Percentiles rank a stretch among this genome's conserved stretches.
These are phyloP conservation scores for Magallana nippona DNA, from an alignment of 2,888 invertebrate genomes.

Conservation along the genomic window DNA sequence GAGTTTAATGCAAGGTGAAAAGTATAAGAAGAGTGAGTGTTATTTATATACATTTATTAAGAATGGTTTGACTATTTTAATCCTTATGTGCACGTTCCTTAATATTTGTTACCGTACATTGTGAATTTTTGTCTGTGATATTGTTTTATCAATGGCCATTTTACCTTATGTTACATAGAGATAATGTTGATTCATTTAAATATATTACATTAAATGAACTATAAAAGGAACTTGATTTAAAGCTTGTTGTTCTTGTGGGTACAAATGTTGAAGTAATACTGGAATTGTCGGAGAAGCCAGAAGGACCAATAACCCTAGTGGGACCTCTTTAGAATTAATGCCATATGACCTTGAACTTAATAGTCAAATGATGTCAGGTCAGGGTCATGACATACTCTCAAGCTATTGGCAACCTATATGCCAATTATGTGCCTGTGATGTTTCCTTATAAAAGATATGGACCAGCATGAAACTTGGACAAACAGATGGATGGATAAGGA, in stretches of 20 bases:
- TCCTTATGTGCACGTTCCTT: background rate
- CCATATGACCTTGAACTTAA: no score
- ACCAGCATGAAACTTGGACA: no score
- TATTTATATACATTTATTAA: background rate
- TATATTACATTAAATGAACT: background rate
- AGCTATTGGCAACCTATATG: no score
- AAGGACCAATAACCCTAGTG: no score
- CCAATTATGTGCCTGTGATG: no score
- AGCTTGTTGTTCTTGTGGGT: background rate
- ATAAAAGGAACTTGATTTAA: background rate
- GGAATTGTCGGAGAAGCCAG: no score
- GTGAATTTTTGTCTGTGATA: slow-evolving; percentile 27
- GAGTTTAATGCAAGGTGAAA: background rate
- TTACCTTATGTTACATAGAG: background rate
- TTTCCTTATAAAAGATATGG: no score
- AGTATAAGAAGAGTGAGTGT: background rate
- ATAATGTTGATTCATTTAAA: background rate
- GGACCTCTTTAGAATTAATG: no score
- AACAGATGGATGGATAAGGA: no score
- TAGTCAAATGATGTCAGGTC: no score
- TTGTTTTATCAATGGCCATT: background rate
- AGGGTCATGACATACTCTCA: no score
- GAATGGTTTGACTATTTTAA: background rate
- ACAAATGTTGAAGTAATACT: no score
- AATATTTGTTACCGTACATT: background rate